These are phyloP conservation scores for Drymodes brunneopygia DNA, from an alignment of 2,113 vertebrate species.

Conservation along the genomic window DNA sequence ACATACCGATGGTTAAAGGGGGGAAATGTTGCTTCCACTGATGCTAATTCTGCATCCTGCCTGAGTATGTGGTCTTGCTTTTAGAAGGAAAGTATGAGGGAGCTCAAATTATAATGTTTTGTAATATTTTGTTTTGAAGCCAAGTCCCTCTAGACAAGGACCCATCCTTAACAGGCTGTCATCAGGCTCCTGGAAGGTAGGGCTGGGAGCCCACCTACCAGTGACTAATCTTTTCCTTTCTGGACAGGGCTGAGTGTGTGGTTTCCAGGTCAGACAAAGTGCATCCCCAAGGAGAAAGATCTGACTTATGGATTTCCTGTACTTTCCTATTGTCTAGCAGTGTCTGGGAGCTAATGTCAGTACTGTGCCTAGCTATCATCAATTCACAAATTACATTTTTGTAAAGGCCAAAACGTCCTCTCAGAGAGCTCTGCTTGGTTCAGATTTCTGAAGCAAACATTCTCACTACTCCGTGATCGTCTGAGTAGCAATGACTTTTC, in stretches of 20 bases:
- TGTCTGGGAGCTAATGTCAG: conserved; percentile 1
- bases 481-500: not conserved
- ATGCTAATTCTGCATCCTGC: not conserved
- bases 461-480: rapidly evolving
- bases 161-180: not conserved
- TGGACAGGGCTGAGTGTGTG: not conserved
- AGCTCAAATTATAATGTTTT: not conserved
- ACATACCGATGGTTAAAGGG: not conserved
- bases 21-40: not conserved
- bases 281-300: not conserved
- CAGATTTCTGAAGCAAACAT: not conserved
- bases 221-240: not conserved
- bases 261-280: conserved; percentile 22
- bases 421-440: not conserved
- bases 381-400: not conserved
- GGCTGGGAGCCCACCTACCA: not conserved
- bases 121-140: not conserved
- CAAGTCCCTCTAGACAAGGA: not conserved
- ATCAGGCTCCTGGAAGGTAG: not conserved
- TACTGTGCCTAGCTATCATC: not conserved
- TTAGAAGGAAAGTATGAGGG: not conserved
- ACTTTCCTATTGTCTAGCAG: not conserved
- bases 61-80: not conserved
- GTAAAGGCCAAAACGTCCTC: not conserved
- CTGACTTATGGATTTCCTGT: not conserved